Evolutionary conservation across 1,140 invertebrate species (phyloP), one percentile per base, ranked within the genome.

Genomic region (Spodoptera litura): DNA sequence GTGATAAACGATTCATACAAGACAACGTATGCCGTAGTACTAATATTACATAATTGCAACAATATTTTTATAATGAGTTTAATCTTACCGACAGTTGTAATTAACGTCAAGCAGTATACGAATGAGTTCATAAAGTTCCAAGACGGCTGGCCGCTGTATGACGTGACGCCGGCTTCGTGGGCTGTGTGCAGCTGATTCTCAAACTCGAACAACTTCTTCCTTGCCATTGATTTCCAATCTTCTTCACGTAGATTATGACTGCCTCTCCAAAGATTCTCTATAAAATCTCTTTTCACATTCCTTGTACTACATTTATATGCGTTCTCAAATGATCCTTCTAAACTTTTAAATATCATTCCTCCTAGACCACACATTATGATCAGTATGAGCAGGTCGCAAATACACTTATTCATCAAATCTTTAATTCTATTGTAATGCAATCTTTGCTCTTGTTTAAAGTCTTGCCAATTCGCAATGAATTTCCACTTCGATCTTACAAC

Each of bases 111-210:
- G 89, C 97, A 98, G 95, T 98, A 99, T 78, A 99, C 97, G 73
- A 99, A 96, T 0, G 98, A 97, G 91, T 99, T 99, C 91, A 98
- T 96, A 94, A 99, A 99, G 84, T 97, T 98, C 98, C 99, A 99
- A 11, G 97, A 97, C 84, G 96, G 96, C 83, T 97, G 96, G 4
- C 97, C 98, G 59, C 97, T 98, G 87, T 98, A 98, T 0, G 96
- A 96, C 25, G 96, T 96, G 12, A 98, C 95, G 0, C 97, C 98
- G 8, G 97, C 96, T 84, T 98, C 97, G 82, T 97, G 97, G 9
- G 98, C 97, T 4, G 95, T 96, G 83, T 98, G 97, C 12, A 99
- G 93, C 90, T 99, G 97, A 72, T 98, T 96, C 90, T 99, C 98
- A 87, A 98, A 99, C 59, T 97, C 97, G 90, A 97, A 96, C 25